phyloP scores from a whole-genome alignment of 1,140 invertebrate genomes.

The Brachystomella parvula region DNA sequence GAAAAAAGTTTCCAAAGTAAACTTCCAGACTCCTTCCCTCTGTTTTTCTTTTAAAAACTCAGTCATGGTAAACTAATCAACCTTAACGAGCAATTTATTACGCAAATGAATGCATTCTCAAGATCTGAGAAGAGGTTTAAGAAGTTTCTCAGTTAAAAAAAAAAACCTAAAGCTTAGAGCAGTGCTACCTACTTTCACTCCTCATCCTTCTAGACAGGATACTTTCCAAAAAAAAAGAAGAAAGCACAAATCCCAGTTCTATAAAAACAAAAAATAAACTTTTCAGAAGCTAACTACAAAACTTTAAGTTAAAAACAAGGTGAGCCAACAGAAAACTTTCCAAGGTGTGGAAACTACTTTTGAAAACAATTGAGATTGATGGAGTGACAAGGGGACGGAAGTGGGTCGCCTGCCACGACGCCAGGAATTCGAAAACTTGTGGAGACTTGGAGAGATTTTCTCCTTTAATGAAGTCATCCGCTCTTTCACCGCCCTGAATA shows the following conservation, averaged over 20 bases:
- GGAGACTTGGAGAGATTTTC: background rate
- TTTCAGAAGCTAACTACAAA: conserved; percentile 1
- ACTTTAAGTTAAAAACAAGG: background rate
- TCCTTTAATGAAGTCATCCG: background rate
- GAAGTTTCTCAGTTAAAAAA: background rate
- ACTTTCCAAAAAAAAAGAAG: conserved; percentile 5
- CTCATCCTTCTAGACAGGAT: background rate
- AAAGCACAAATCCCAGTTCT: background rate
- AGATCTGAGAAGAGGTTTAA: background rate
- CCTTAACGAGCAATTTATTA: conserved; percentile 13
- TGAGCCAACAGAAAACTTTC: background rate
- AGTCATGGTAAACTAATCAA: conserved; percentile 6
- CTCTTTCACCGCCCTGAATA: conserved; percentile 4
- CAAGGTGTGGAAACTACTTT: background rate
- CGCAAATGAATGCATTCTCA: background rate
- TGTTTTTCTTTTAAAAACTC: background rate
- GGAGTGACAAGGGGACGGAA: background rate
- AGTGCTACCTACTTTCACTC: background rate
- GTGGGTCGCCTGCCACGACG: no score
- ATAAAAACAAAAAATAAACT: conserved; percentile 7
- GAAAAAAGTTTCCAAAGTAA: no score
- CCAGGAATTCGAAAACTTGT: no score
- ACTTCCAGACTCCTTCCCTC: no score
- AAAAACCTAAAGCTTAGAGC: no score
- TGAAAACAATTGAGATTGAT: conserved; percentile 5